Evolutionary conservation across 2,888 invertebrate species (phyloP), one percentile per base, ranked within the genome.

Genomic region (Conchocele bisecta): DNA sequence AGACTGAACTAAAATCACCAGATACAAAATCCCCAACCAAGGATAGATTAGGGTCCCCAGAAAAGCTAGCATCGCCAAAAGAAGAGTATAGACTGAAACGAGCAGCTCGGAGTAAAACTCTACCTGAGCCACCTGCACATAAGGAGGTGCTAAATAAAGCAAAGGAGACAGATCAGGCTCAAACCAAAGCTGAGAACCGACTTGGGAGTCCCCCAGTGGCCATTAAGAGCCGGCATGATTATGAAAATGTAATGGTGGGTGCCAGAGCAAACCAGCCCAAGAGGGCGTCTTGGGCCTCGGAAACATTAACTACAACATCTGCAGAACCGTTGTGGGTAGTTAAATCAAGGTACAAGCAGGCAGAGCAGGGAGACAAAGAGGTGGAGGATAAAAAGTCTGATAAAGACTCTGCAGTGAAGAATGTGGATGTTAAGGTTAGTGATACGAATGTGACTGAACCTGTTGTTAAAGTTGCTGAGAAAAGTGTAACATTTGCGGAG

Each of bases 61-160:
- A 81, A 48, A 82, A 82, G 63, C 53, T 83, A 9, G 71, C 80
- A 9, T 83, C 87, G 37, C 84, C 84, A 13, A 80, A 79, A 53
- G 86, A 88, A 28, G 87, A 86, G 13, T 86, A 85, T 70, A 84
- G 76, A 61, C 50, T 75, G 11, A 83, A 78, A 61, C 66, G 85
- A 56, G 83, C 84, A 61, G 67, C 50, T 22, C 80, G 87, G 37
- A 86, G 86, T 69, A 85, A 83, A 69, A 88, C 88, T 0, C 64
- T 88, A 15, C 86, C 88, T 41, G 83, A 81, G 28, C 82, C 81
- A 35, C 79, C 82, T 20, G 79, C 79, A n/a, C 60, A 80, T 6
- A 72, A 71, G 50, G 80, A 82, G 17, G 50, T 80, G 33, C 44
- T 82, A 15, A 67, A 80, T 35, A 68, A 63, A 37, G 61, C 70